Conservation (phyloP, 1,140 invertebrate genomes). For the Coptotermes formosanus region DNA sequence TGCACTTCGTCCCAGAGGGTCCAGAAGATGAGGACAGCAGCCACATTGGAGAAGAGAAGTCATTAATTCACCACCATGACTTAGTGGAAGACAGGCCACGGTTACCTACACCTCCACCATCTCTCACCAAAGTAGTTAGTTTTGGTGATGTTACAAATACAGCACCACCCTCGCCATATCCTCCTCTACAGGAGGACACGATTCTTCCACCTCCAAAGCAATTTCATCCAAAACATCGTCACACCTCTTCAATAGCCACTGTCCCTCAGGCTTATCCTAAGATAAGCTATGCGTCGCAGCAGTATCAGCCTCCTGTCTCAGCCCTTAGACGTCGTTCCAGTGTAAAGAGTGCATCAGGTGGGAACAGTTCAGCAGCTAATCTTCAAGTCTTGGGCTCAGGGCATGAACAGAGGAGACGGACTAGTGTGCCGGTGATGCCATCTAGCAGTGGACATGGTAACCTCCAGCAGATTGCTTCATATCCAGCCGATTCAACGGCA, state of each 20-base stretch:
- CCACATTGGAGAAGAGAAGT: constrained; percentile 37
- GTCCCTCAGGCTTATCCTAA: constrained; percentile 37
- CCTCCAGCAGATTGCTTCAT: constrained; percentile 35
- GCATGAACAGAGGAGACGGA: constrained; percentile 35
- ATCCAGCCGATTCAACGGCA: too few species aligned
- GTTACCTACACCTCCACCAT: constrained; percentile 47
- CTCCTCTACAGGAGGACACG: constrained; percentile 41
- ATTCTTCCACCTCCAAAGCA: constrained; percentile 48
- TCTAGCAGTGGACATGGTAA: constrained; percentile 43
- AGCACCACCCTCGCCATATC: not conserved
- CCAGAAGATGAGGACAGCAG: constrained; percentile 45
- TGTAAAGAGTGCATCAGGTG: constrained; percentile 46
- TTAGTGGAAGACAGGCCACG: constrained; percentile 39
- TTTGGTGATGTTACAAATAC: constrained; percentile 44
- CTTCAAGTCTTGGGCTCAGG: not conserved
- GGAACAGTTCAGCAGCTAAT: constrained; percentile 38
- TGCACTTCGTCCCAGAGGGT: constrained; percentile 42
- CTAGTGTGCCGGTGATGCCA: constrained; percentile 49
- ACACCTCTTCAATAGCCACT: constrained; percentile 41
- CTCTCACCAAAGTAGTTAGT: constrained; percentile 44
- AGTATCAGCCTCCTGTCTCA: constrained; percentile 38
- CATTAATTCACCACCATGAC: constrained; percentile 36
- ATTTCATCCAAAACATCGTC: constrained; percentile 48
- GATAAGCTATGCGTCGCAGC: not conserved
- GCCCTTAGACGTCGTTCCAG: constrained; percentile 48